Percentiles rank a stretch among this genome's conserved stretches.
These are phyloP conservation scores for Eupithecia dodoneata DNA, from an alignment of 2,888 invertebrate genomes.

Conservation along the genomic window DNA sequence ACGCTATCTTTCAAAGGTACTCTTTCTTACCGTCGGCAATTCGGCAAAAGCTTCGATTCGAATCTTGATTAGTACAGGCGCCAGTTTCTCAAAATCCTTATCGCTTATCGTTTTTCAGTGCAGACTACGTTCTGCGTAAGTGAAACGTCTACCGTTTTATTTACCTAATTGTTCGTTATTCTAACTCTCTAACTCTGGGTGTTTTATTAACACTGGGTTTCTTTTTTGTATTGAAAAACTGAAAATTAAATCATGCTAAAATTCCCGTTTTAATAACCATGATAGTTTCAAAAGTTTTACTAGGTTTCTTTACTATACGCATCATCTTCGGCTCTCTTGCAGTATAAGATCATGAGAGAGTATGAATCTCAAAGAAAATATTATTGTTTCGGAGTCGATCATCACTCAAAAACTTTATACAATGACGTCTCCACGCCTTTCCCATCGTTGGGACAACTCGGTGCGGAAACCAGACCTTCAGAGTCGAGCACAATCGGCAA, in stretches of 20 bases:
- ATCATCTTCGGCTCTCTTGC: background rate
- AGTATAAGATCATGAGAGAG: background rate
- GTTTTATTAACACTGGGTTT: background rate
- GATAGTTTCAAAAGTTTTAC: too few species aligned
- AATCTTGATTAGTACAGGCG: background rate
- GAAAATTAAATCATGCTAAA: too few species aligned
- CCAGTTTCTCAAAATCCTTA: background rate
- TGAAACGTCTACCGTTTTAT: background rate
- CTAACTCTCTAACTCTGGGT: background rate
- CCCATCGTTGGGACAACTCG: slow-evolving; percentile 38
- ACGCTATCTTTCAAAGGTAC: background rate
- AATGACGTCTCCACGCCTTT: slow-evolving; percentile 27
- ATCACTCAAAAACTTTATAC: background rate
- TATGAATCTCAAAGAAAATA: background rate
- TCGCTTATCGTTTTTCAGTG: background rate
- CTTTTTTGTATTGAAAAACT: background rate
- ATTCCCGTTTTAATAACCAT: too few species aligned
- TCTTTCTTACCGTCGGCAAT: background rate
- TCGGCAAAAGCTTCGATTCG: background rate
- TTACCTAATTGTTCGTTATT: background rate
- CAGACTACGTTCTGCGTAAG: background rate
- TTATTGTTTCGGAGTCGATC: background rate
- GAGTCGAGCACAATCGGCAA: slow-evolving; percentile 43
- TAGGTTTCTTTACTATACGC: too few species aligned
- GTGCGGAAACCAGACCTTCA: slow-evolving; percentile 65